phyloP scores from a whole-genome alignment of 1,140 invertebrate genomes.

The Hirudo medicinalis region DNA sequence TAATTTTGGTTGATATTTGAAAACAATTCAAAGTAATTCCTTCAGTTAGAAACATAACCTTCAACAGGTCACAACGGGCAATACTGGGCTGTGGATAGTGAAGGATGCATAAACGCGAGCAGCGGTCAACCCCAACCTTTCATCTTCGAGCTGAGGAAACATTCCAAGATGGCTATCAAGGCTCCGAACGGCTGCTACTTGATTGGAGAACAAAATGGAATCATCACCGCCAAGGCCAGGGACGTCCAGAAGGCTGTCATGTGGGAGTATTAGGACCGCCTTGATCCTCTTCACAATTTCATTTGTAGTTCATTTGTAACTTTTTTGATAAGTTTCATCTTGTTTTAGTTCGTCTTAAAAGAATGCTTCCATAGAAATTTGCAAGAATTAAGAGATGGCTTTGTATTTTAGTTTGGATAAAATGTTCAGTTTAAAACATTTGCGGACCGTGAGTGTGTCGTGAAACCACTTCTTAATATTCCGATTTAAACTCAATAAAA shows the following conservation, averaged over 20 bases:
- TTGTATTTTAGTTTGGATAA: no score
- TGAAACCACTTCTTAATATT: no score
- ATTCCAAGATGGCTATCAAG: slow-evolving; percentile 79
- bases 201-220: slow-evolving; percentile 82
- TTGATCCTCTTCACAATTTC: no score
- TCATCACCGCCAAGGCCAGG: slow-evolving; percentile 65
- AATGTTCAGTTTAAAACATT: no score
- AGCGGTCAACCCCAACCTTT: slow-evolving; percentile 72
- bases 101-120: slow-evolving; percentile 65
- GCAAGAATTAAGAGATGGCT: no score
- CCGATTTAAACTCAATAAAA: no score
- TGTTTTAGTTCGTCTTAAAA: no score
- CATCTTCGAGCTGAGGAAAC: slow-evolving; percentile 77
- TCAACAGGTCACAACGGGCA: slow-evolving; percentile 71
- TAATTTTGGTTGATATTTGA: no score
- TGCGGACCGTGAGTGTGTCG: no score
- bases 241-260: slow-evolving; percentile 40
- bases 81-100: slow-evolving; percentile 49
- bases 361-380: no score
- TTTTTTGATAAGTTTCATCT: no score
- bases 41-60: slow-evolving; percentile 8
- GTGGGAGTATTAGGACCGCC: slow-evolving; percentile 34
- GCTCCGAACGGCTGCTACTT: slow-evolving; percentile 61
- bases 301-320: no score
- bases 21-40: slow-evolving; percentile 21